Base-by-base conservation (phyloP, 2,797 vertebrate species). In the Danionella dracula region DNA sequence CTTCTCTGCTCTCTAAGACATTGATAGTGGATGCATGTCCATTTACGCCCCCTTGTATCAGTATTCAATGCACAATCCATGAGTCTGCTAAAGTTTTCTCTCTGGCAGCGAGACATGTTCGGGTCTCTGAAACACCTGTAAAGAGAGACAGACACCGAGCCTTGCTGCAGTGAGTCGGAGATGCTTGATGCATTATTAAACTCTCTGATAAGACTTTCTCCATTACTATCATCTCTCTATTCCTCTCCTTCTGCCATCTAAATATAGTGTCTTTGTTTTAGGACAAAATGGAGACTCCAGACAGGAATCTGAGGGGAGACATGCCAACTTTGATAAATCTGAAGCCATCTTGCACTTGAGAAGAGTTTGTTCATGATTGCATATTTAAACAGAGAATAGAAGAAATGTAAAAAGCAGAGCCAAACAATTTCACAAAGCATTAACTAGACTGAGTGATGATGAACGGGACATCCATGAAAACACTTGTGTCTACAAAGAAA, bases 181-280 rank as follows among this genome's bases (percentile, higher is more conserved):
- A 56, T 51, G 61, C 49, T 23, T 59, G 44, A 51, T 71, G 41
- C 46, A 71, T 65, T 64, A 71, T 71, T 63, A 59, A 71, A 58
- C 49, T 42, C 53, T 1, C 37, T 50, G 46, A 59, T 71, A 65
- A 65, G 65, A 71, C 45, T 64, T 17, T 53, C 34, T 62, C 63
- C 38, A 66, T 56, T 56, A 32, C 32, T 56, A 46, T 56, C 31
- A 29, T 38, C 41, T 46, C 29, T 66, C 32, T 8, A 48, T 31
- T 35, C 53, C 56, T 37, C 20, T 40, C 32, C 20, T 42, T 46
- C 56, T 35, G 5, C 12, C n/a, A 5, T 60, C 40, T 73, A 76
- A 56, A 66, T 76, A 68, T 76, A 73, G 59, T 13, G 23, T 38
- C 60, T 53, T 64, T 72, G 34, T 48, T 71, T 23, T 12, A 50